Percentiles rank a stretch among this genome's conserved stretches.
These are phyloP conservation scores for Scaptomyza montana DNA, from an alignment of 1,140 invertebrate genomes.

Conservation along the genomic window DNA sequence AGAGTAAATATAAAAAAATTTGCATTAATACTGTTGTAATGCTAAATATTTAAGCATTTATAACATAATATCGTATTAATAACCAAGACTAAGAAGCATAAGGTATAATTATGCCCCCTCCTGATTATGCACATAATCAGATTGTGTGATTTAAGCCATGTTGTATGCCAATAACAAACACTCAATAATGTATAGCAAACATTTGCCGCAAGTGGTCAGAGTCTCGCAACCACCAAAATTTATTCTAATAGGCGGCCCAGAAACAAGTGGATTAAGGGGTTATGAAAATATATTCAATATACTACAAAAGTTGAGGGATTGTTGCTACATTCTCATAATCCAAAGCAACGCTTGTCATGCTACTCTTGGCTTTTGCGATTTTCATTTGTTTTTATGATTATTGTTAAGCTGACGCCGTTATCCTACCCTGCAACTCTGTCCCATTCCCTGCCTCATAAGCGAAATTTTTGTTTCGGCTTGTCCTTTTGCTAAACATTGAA, in stretches of 20 bases:
- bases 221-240: slow-evolving; percentile 26
- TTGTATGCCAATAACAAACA: slow-evolving; percentile 58
- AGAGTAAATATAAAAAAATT: too few relatives aligned
- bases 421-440: background rate
- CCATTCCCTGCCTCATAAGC: slow-evolving; percentile 60
- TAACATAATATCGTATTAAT: slow-evolving; percentile 1
- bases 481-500: slow-evolving; percentile 35
- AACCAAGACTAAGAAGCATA: background rate
- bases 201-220: slow-evolving; percentile 52
- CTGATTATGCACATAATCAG: slow-evolving; percentile 43
- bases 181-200: slow-evolving; percentile 63
- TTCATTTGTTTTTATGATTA: slow-evolving; percentile 80
- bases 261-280: slow-evolving; percentile 80
- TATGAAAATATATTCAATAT: slow-evolving; percentile 18
- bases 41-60: background rate
- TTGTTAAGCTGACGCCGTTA: slow-evolving; percentile 53
- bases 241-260: slow-evolving; percentile 56
- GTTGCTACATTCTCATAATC: background rate
- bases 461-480: slow-evolving; percentile 74
- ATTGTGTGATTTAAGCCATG: slow-evolving; percentile 40
- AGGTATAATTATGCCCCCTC: background rate
- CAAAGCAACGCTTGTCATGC: slow-evolving; percentile 26
- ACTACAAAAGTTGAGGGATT: background rate
- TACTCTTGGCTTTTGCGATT: slow-evolving; percentile 63
- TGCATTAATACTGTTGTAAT: too few relatives aligned